Base-by-base conservation (phyloP, 1,140 invertebrate genomes). In the Tachypleus tridentatus region DNA sequence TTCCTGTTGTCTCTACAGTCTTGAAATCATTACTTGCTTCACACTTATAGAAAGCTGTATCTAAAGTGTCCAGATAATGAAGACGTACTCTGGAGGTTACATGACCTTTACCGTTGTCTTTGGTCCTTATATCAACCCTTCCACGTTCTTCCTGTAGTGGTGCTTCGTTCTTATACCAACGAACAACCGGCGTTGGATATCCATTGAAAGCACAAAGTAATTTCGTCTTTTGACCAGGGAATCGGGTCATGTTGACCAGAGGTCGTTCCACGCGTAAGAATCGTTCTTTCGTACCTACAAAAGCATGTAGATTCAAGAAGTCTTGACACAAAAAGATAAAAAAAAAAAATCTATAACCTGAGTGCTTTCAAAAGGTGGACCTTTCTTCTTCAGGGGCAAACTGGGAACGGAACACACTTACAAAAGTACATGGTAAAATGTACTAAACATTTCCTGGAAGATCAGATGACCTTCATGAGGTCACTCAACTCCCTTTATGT, bases 11-110 rank as follows among this genome's bases (percentile, higher is more conserved):
- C 0, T 29, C 29, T 29, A 29, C 29, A 29, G 29, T 29, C 29
- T 29, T 29, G 29, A 29, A 29, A 29, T 80, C 81, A 68, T 84
- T 86, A 54, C 72, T 75, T 3, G 82, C 85, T 64, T 82, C 79
- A 75, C 87, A 88, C 8, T 79, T 80, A 72, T 88, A 87, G 75
- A 82, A 85, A n/a, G 85, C 86, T 54, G 80, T 81, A 74, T 88
- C 87, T 63, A 83, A 81, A 9, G 80, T 77, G 65, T 86, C 83
- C 51, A 87, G 70, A 62, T 82, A 78, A 51, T 73, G 76, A 66
- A 89, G 85, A 57, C 81, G 78, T n/a, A 89, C 75, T 29, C 77
- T 73, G 1, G 81, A 82, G 0, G 75, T 78, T 0, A 65, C 49
- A 53, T 49, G 11, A 3, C 61, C 64, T 29, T 56, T 11, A 3